Percentiles rank a stretch among this genome's conserved stretches.
phyloP scores from a whole-genome alignment of 2,888 invertebrate species.

The Aromia moschata region DNA sequence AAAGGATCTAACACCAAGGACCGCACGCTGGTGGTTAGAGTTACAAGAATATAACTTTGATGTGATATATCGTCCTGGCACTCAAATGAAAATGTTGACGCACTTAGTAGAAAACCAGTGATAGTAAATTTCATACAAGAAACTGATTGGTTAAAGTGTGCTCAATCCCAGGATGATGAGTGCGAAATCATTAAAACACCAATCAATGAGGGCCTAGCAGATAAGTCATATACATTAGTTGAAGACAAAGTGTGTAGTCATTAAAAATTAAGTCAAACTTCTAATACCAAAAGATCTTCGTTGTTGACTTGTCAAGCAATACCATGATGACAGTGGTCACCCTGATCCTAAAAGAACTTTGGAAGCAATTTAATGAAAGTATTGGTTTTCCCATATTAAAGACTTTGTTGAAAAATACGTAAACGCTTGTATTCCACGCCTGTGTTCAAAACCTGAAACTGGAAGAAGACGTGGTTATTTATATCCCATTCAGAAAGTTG shows the following conservation, averaged over 20 bases:
- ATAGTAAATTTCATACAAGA: slow-evolving; percentile 3
- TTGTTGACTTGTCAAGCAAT: too few species aligned
- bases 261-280: neutral
- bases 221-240: slow-evolving; percentile 1
- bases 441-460: too few species aligned
- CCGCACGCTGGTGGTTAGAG: slow-evolving; percentile 48
- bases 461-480: too few species aligned
- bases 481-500: too few species aligned
- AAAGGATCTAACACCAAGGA: slow-evolving; percentile 31
- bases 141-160: slow-evolving; percentile 32
- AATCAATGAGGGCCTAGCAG: neutral
- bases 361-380: too few species aligned
- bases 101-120: slow-evolving; percentile 37
- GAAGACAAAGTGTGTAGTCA: slow-evolving; percentile 4
- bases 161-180: slow-evolving; percentile 27
- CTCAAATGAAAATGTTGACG: slow-evolving; percentile 48
- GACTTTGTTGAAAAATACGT: too few species aligned
- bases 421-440: too few species aligned
- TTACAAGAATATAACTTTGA: slow-evolving; percentile 47
- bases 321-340: too few species aligned
- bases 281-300: too few species aligned
- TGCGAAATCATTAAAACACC: slow-evolving; percentile 3
- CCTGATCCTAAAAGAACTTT: too few species aligned
- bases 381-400: too few species aligned
- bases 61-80: slow-evolving; percentile 45